Base-by-base conservation (phyloP, 2,113 vertebrate genomes). In the Cranoglanis bouderius region DNA sequence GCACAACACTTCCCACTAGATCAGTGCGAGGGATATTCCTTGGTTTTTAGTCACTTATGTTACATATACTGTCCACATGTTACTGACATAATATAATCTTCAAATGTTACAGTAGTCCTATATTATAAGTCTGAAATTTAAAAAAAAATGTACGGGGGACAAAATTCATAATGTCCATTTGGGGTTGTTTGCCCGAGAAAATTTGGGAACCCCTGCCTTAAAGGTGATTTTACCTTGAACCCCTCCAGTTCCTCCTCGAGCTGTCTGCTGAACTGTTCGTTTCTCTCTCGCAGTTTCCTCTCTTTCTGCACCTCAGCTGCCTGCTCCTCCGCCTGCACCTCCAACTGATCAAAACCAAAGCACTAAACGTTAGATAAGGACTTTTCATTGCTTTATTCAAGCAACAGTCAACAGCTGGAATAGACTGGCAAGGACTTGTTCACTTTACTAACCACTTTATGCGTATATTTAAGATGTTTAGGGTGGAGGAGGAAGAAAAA, bases 191-290 rank as follows among this genome's bases (percentile, higher is more conserved):
- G 38, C 35, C 16, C 26, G 1, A 8, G 21, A 21, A 65, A n/a
- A 3, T n/a, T n/a, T 67, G 5, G 63, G n/a, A 35, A 65, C 26
- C 10, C 13, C 65, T 70, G n/a, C 12, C 32, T 70, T 29, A 38
- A 70, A 70, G 70, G 35, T 40, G 8, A 77, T n/a, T 0, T 18
- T 82, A 98, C 98, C 96, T 99, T 99, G 70, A 99, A 95, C 32
- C 97, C 97, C 88, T 99, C 97, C 91, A 99, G 89, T 91, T 99
- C 98, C 78, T 96, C 98, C 94, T 99, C 98, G 93, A 99, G 94
- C 93, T 99, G 98, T 86, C 97, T 96, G 90, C 97, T 97, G 89
- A 98, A 97, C 92, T 98, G 97, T 82, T 99, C 98, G 2, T 96
- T 98, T 67, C 97, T 96, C 92, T 99, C 98, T 86, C 97, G 96